Conservation (phyloP, 2,888 invertebrate genomes). For the Parascotia fuliginaria region DNA sequence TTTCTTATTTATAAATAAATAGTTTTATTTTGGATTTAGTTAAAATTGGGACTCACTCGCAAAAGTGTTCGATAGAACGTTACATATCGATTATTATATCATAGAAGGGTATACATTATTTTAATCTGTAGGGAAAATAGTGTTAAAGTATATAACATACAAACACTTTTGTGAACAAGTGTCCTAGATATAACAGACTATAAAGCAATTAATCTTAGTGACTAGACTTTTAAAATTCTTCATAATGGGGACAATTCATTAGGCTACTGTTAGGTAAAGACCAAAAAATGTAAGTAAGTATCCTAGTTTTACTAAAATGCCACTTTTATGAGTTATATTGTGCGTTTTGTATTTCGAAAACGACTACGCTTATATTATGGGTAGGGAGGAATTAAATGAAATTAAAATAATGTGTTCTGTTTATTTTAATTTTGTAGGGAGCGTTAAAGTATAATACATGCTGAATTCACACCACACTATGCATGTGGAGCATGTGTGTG, state of each 20-base stretch:
- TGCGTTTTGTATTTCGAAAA: constrained; percentile 40
- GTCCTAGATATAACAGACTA: constrained; percentile 44
- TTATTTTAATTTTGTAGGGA: not conserved
- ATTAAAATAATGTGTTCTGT: not conserved
- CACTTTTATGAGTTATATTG: constrained; percentile 36
- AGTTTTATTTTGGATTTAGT: constrained; percentile 52
- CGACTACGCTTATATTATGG: not conserved
- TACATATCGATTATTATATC: constrained; percentile 18
- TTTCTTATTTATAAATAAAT: constrained; percentile 75
- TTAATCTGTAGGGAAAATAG: constrained; percentile 23
- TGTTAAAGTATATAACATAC: constrained; percentile 30
- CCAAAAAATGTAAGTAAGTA: constrained; percentile 40
- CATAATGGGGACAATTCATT: constrained; percentile 56
- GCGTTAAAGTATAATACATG: not conserved
- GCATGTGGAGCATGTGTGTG: too few relatives aligned
- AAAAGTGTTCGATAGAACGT: constrained; percentile 49
- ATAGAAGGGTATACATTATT: constrained; percentile 34
- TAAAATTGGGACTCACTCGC: constrained; percentile 50
- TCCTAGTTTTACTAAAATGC: constrained; percentile 41
- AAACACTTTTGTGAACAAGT: constrained; percentile 46
- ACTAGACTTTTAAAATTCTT: constrained; percentile 56
- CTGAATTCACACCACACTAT: not conserved
- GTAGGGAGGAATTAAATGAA: not conserved
- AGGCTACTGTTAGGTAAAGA: constrained; percentile 52
- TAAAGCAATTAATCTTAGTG: constrained; percentile 51